Percentiles rank a stretch among this genome's conserved stretches.
phyloP scores from a whole-genome alignment of 1,140 invertebrate species.

The Rhagoletis zephyria region DNA sequence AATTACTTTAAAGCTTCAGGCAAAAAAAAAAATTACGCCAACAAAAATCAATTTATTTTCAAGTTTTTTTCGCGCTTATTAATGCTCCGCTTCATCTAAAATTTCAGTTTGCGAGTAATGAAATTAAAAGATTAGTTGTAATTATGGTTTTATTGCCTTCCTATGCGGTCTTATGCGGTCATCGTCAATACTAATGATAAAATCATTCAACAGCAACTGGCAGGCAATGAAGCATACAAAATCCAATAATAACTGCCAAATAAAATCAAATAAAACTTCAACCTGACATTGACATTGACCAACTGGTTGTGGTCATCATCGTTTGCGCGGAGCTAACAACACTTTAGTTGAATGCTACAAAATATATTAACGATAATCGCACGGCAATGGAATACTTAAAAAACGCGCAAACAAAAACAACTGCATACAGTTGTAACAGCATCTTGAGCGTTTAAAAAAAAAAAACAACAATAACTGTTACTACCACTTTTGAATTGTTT shows the following conservation, averaged over 20 bases:
- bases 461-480: neutral
- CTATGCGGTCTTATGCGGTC: neutral
- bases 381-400: neutral
- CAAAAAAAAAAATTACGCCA: too few relatives aligned
- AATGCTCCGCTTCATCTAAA: neutral
- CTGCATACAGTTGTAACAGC: neutral
- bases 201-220: neutral
- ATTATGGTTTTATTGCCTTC: neutral
- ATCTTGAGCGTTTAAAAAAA: neutral
- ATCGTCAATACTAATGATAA: neutral
- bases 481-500: neutral
- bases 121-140: slow-evolving; percentile 23
- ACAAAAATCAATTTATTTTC: too few relatives aligned
- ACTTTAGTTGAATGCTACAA: neutral
- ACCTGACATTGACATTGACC: slow-evolving; percentile 52
- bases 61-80: too few relatives aligned
- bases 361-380: neutral
- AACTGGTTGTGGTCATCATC: neutral
- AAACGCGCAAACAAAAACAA: neutral
- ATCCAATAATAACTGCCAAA: neutral
- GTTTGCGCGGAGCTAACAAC: neutral
- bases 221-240: neutral
- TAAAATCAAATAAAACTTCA: neutral
- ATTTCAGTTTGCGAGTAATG: neutral
- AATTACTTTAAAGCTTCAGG: too few relatives aligned